Percentiles rank a stretch among this genome's conserved stretches.
phyloP scores from a whole-genome alignment of 2,113 vertebrate genomes.

The Fregata magnificens region DNA sequence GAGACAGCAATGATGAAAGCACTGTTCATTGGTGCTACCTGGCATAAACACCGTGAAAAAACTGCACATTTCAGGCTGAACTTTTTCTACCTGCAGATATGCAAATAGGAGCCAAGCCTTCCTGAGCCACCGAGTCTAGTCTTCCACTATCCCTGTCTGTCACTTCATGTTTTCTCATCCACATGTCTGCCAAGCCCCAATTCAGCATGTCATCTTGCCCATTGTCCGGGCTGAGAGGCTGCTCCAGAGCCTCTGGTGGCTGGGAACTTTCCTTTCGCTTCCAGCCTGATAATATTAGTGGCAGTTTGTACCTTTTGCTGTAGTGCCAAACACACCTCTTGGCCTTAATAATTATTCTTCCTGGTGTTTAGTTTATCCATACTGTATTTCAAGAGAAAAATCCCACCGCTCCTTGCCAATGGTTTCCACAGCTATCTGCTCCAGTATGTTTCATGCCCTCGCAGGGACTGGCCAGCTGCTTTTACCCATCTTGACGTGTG shows the following conservation, averaged over 20 bases:
- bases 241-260: background rate
- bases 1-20: background rate
- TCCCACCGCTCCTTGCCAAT: background rate
- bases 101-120: background rate
- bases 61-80: background rate
- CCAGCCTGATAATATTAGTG: background rate
- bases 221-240: background rate
- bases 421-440: background rate
- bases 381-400: background rate
- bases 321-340: background rate
- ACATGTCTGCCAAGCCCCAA: background rate
- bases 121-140: background rate
- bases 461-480: background rate
- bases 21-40: background rate
- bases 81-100: background rate
- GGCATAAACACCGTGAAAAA: background rate
- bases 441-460: background rate
- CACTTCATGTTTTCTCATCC: background rate
- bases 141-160: background rate
- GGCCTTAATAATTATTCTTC: background rate
- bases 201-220: fast-evolving
- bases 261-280: background rate
- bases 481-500: background rate
- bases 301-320: background rate
- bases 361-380: background rate